Evolutionary conservation across 2,797 vertebrate species (phyloP), one percentile per base, ranked within the genome.

Genomic region (Acanthis flammea): DNA sequence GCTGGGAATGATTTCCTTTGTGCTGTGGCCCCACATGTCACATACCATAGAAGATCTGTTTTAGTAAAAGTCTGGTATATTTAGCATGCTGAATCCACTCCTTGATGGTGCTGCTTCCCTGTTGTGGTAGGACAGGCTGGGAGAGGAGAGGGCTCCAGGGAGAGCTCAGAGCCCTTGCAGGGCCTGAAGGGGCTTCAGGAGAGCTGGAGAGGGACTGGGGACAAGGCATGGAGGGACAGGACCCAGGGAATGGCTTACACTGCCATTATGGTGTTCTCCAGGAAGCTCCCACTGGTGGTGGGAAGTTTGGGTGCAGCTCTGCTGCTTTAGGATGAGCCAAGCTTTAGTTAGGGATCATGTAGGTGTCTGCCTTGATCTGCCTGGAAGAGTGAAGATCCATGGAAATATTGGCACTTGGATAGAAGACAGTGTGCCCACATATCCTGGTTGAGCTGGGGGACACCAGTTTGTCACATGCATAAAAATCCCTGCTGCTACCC

Each of bases 381-480:
- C 25, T 45, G 54, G 19, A 7, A 28, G 8, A 42, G 41, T 35
- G 54, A 37, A 61, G 41, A 74, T 67, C 68, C 70, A 5, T 37
- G 5, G 65, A 60, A 31, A 11, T 53, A 5, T 19, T 63, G 89
- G 27, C 37, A 15, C 3, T 2, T 37, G 41, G 68, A 44, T 63
- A 35, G 65, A 70, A 31, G 11, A 5, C 5, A 35, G 10, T 7
- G 31, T 61, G 50, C 54, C 12, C 60, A 37, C 15, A 3, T 44
- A 8, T 1, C 33, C 50, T 53, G 31, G 3, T 28, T n/a, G 23
- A 53, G 51, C 50, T 39, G 41, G 9, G 19, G 51, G 35, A 31
- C 14, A 0, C 30, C 30, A 3, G 0, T n/a, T 45, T 47, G 31
- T 51, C 18, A 18, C 7, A 4, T 4, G 4, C 2, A 0, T 71